Evolutionary conservation across 2,113 vertebrate species (phyloP).

Genomic region (Scomber scombrus): DNA sequence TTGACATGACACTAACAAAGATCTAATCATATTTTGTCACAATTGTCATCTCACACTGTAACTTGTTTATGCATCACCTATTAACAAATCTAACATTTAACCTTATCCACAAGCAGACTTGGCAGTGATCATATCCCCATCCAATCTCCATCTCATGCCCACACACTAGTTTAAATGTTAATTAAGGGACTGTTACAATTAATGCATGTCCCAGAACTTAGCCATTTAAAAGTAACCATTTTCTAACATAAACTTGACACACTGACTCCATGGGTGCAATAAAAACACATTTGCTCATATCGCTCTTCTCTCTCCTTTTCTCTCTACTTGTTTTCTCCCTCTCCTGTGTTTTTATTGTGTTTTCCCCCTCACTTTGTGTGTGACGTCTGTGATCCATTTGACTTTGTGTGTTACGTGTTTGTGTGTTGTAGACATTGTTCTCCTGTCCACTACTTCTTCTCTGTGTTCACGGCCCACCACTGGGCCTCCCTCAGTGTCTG

Average conservation of each 20-base stretch:
- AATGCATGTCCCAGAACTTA: neutral
- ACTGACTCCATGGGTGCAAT: no score
- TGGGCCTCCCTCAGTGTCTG: conserved; percentile 99
- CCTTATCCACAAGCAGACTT: neutral
- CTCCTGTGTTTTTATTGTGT: conserved; percentile 73
- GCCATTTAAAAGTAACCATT: conserved; percentile 13
- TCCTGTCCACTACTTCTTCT: conserved; percentile 99
- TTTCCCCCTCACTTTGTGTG: conserved; percentile 17
- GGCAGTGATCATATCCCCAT: neutral
- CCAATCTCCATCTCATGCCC: neutral
- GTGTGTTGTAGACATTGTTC: conserved; percentile 96
- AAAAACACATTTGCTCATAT: conserved; percentile 69
- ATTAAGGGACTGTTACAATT: neutral
- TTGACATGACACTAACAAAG: conserved; percentile 15
- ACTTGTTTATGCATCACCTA: neutral
- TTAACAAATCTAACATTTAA: neutral
- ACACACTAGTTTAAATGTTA: neutral
- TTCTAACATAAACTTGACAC: conserved; percentile 20
- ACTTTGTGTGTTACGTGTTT: conserved; percentile 72
- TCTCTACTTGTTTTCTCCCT: conserved; percentile 85
- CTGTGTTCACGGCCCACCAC: conserved; percentile 99
- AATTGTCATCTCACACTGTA: neutral
- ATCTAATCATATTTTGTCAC: neutral
- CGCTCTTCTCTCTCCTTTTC: conserved; percentile 83
- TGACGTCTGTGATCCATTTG: conserved; percentile 9